phyloP scores from a whole-genome alignment of 1,140 invertebrate species.

The Arion vulgaris region DNA sequence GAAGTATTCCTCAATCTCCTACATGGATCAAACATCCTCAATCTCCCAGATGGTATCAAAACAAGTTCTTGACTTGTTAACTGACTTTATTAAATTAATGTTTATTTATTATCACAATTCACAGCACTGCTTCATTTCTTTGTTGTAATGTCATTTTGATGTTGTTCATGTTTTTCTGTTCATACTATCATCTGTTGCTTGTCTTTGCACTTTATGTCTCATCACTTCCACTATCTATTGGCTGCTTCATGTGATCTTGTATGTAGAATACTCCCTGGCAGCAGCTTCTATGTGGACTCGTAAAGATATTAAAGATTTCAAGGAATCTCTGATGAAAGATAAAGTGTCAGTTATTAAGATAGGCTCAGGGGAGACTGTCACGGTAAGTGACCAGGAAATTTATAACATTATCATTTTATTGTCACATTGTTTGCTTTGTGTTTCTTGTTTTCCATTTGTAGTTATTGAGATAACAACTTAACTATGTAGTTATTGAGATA shows the following conservation, averaged over 20 bases:
- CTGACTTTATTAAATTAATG: too few species aligned
- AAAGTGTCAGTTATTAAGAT: conserved; percentile 94
- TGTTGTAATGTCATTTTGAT: not conserved
- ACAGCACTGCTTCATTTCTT: not conserved
- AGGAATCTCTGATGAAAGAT: conserved; percentile 86
- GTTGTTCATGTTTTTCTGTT: not conserved
- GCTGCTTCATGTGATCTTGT: conserved; percentile 1
- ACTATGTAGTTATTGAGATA: too few species aligned
- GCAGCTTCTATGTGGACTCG: conserved; percentile 96
- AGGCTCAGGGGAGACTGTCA: conserved; percentile 97
- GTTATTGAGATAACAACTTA: too few species aligned
- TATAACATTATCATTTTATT: not conserved
- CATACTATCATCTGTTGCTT: not conserved
- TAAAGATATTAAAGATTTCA: conserved; percentile 92
- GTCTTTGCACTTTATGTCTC: not conserved
- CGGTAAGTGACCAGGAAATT: conserved; percentile 78
- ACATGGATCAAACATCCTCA: too few species aligned
- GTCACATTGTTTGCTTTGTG: too few species aligned
- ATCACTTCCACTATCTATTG: not conserved
- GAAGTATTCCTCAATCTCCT: too few species aligned
- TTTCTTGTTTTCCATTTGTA: too few species aligned
- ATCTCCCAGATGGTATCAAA: too few species aligned
- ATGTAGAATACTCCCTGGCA: conserved; percentile 52
- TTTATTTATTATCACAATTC: not conserved
- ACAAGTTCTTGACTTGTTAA: too few species aligned